Conservation (phyloP, 1,140 invertebrate species). For the Halesus radiatus region DNA sequence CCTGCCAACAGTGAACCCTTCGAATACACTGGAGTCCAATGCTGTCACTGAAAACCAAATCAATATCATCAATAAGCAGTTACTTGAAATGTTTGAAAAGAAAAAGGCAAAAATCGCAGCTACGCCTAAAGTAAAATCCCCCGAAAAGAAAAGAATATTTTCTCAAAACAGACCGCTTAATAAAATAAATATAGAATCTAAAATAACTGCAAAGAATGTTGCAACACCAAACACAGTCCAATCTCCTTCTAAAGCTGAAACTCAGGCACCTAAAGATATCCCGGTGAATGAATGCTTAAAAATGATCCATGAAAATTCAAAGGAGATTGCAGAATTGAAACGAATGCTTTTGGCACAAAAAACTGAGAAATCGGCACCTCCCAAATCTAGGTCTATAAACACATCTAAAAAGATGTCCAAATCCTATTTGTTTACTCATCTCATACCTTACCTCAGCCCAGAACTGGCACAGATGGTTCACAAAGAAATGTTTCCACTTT, state of each 20-base stretch:
- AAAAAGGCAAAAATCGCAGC: constrained; percentile 5
- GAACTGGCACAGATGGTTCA: constrained; percentile 47
- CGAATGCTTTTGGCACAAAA: constrained; percentile 37
- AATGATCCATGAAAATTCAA: constrained; percentile 48
- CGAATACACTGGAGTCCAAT: neutral
- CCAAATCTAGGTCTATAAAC: constrained; percentile 7
- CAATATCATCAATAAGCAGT: constrained; percentile 36
- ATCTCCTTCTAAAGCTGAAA: neutral
- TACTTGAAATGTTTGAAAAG: constrained; percentile 12
- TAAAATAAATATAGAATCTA: neutral
- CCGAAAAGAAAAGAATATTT: neutral
- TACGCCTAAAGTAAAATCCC: neutral
- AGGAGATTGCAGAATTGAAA: constrained; percentile 50
- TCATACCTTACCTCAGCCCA: constrained; percentile 53
- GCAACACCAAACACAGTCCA: neutral
- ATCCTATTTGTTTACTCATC: constrained; percentile 48
- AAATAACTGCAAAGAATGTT: neutral
- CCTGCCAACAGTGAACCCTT: neutral
- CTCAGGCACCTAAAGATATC: constrained; percentile 4
- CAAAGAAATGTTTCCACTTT: constrained; percentile 53
- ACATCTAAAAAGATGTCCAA: constrained; percentile 46
- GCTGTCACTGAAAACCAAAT: neutral
- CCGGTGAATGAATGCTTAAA: constrained; percentile 39
- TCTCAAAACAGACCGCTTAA: too few species aligned
- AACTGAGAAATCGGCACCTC: constrained; percentile 1